These are phyloP conservation scores for Rhabdophis nuchalis DNA, from an alignment of 2,797 vertebrate genomes.

Conservation along the genomic window DNA sequence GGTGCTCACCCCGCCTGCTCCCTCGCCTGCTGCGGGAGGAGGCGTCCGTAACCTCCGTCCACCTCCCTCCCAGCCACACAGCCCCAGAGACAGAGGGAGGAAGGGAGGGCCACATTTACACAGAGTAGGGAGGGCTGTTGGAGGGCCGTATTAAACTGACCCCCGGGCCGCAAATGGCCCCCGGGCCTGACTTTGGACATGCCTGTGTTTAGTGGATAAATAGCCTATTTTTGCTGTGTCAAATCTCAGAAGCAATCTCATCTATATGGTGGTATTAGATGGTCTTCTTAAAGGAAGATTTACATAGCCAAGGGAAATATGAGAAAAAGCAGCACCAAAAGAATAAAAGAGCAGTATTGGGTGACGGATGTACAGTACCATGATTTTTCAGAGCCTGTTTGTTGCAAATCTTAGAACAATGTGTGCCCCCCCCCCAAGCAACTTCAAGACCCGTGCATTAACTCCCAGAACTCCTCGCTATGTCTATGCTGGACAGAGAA, in stretches of 20 bases:
- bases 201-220: too few relatives aligned
- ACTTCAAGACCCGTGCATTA: not conserved
- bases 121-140: too few relatives aligned
- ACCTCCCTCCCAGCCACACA: too few relatives aligned
- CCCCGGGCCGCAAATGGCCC: too few relatives aligned
- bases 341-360: not conserved
- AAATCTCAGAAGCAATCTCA: not conserved
- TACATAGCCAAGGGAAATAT: slow-evolving; percentile 36
- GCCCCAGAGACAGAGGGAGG: too few relatives aligned
- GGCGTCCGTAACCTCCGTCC: too few relatives aligned
- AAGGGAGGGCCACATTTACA: too few relatives aligned
- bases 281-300: not conserved
- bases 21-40: too few relatives aligned
- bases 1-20: too few relatives aligned
- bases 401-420: not conserved
- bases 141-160: too few relatives aligned
- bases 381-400: not conserved
- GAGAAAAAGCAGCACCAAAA: not conserved
- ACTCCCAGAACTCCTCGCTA: not conserved
- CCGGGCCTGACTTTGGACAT: too few relatives aligned
- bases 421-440: not conserved
- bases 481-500: not conserved
- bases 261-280: not conserved
- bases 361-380: not conserved
- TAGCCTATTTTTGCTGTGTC: not conserved